phyloP scores from a whole-genome alignment of 2,797 vertebrate genomes.

The Clarias pachynema region DNA sequence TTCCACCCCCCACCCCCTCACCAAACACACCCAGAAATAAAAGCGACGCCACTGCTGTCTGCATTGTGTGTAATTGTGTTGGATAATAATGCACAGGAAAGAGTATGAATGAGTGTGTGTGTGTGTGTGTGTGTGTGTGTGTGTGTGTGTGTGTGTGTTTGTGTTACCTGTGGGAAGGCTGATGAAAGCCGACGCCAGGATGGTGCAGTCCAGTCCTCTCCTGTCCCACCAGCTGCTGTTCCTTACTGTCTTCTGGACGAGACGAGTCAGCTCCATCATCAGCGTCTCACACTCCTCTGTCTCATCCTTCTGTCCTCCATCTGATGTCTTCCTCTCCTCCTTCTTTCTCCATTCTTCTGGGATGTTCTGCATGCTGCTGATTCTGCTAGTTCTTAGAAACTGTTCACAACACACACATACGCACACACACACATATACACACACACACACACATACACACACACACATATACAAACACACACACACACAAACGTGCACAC shows the following conservation, averaged over 20 bases:
- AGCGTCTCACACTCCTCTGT: constrained; percentile 67
- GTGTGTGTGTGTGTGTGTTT: neutral
- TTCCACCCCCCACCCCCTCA: neutral
- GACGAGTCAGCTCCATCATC: constrained; percentile 83
- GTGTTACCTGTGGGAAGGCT: constrained; percentile 80
- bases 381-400: neutral
- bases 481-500: neutral
- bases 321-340: neutral
- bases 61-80: neutral
- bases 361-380: constrained; percentile 56
- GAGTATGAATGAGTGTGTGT: neutral
- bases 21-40: neutral
- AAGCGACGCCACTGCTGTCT: neutral
- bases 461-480: neutral
- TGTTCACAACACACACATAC: constrained; percentile 17
- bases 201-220: constrained; percentile 83
- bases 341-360: constrained; percentile 54
- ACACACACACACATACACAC: neutral
- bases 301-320: neutral
- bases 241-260: constrained; percentile 81
- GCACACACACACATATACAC: constrained; percentile 7
- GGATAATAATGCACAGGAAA: neutral
- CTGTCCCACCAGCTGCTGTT: constrained; percentile 93
- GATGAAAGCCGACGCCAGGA: constrained; percentile 80
- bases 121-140: neutral